Evolutionary conservation across 2,113 vertebrate genomes (phyloP).

Genomic region (Tor tambroides): DNA sequence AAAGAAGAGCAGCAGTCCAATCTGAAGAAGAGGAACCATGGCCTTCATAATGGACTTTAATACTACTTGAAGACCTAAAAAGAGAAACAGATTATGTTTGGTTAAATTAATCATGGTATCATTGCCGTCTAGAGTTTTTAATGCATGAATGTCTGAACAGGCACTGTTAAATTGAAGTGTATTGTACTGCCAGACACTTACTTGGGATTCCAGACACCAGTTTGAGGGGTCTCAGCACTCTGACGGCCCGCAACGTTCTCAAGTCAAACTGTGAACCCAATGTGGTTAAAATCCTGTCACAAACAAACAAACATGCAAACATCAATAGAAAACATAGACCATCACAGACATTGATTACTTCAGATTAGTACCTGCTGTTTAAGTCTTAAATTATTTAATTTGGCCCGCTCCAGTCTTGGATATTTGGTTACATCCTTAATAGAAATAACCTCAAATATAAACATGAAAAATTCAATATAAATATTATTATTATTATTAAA

Average conservation of each 20-base stretch:
- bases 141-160: not conserved
- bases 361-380: not conserved
- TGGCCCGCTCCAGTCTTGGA: too few relatives aligned
- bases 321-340: not conserved
- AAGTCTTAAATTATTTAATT: not conserved
- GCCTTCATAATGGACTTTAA: slow-evolving; percentile 99
- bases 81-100: not conserved
- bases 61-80: slow-evolving; percentile 92
- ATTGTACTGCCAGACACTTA: slow-evolving; percentile 71
- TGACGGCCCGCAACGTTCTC: slow-evolving; percentile 89
- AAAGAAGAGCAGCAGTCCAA: slow-evolving; percentile 95
- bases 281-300: slow-evolving; percentile 88
- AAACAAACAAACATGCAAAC: slow-evolving; percentile 8
- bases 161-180: not conserved
- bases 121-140: not conserved
- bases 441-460: not conserved
- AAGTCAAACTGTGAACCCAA: slow-evolving; percentile 95
- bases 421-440: not conserved
- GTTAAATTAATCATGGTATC: not conserved
- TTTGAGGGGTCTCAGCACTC: slow-evolving; percentile 93
- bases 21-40: slow-evolving; percentile 97
- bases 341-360: not conserved
- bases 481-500: too few relatives aligned
- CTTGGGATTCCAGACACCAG: slow-evolving; percentile 97
- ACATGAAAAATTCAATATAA: too few relatives aligned